Percentiles rank a stretch among this genome's conserved stretches.
Conservation (phyloP, 1,140 invertebrate genomes). For the Coboldia fuscipes region DNA sequence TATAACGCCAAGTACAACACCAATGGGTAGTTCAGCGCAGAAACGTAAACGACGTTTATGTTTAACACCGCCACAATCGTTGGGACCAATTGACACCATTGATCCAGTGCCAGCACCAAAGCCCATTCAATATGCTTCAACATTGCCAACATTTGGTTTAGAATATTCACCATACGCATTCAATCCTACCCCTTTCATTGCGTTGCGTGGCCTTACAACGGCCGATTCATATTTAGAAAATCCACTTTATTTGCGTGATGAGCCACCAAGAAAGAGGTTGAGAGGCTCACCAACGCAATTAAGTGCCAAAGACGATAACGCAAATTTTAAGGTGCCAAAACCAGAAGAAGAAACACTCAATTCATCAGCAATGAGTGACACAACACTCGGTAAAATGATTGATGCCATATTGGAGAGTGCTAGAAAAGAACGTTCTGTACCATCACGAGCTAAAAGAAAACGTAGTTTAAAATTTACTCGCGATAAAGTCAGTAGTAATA, state of each 20-base stretch:
- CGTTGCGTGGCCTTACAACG: conserved; percentile 15
- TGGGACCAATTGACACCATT: background rate
- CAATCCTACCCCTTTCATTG: conserved; percentile 12
- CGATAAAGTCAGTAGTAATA: background rate
- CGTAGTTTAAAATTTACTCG: conserved; percentile 13
- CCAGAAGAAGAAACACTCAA: conserved; percentile 8
- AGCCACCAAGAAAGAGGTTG: background rate
- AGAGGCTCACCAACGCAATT: conserved; percentile 1
- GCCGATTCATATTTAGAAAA: conserved; percentile 20
- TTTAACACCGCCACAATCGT: background rate
- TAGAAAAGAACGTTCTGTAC: conserved; percentile 9
- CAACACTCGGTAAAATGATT: conserved; percentile 19
- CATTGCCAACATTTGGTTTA: conserved; percentile 8
- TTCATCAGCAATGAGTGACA: conserved; percentile 18
- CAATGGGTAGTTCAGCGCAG: conserved; percentile 5
- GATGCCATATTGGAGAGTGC: conserved; percentile 19
- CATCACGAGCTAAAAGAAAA: conserved; percentile 7
- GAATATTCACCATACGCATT: conserved; percentile 10
- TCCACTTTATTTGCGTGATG: conserved; percentile 11
- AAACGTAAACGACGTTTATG: background rate
- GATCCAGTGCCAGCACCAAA: background rate
- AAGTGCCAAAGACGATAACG: background rate
- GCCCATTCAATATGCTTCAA: conserved; percentile 7
- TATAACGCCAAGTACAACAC: conserved; percentile 7
- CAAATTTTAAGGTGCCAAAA: background rate